A percentile compares a stretch with the other conserved stretches of the same genome.
Evolutionary conservation across 2,797 vertebrate species (phyloP).

Genomic region (Poeciliopsis turneri): DNA sequence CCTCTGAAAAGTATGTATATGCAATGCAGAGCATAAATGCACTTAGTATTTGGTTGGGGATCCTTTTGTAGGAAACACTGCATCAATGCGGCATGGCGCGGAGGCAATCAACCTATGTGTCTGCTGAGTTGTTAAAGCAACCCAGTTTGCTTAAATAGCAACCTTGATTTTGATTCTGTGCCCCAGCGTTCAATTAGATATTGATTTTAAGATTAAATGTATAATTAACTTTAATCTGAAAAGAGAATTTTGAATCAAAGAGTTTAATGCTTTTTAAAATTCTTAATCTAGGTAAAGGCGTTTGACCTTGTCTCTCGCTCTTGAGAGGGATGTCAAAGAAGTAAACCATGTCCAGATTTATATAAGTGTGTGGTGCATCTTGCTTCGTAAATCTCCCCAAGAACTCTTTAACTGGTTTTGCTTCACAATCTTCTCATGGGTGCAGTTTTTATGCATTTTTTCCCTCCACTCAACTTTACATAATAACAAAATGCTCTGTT

Average conservation of each 20-base stretch:
- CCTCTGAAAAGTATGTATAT: neutral
- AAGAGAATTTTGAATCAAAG: neutral
- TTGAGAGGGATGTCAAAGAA: neutral
- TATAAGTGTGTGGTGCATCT: neutral
- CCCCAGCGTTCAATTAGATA: neutral
- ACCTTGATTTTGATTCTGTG: neutral
- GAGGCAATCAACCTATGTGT: neutral
- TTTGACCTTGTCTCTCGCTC: neutral
- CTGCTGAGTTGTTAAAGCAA: neutral
- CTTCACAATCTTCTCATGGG: neutral
- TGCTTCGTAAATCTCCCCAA: neutral
- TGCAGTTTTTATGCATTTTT: neutral
- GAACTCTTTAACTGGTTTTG: neutral
- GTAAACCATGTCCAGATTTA: neutral
- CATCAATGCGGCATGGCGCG: neutral
- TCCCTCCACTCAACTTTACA: constrained; percentile 1
- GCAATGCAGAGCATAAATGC: neutral
- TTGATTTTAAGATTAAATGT: neutral
- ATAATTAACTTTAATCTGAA: neutral
- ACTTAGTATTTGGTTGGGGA: neutral
- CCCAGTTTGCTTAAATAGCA: neutral
- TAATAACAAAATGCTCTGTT: neutral
- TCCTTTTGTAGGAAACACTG: neutral
- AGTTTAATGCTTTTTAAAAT: neutral
- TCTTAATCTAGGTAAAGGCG: neutral